Base-by-base conservation (phyloP, 2,888 invertebrate genomes). In the Caenorhabditis sp. region DNA sequence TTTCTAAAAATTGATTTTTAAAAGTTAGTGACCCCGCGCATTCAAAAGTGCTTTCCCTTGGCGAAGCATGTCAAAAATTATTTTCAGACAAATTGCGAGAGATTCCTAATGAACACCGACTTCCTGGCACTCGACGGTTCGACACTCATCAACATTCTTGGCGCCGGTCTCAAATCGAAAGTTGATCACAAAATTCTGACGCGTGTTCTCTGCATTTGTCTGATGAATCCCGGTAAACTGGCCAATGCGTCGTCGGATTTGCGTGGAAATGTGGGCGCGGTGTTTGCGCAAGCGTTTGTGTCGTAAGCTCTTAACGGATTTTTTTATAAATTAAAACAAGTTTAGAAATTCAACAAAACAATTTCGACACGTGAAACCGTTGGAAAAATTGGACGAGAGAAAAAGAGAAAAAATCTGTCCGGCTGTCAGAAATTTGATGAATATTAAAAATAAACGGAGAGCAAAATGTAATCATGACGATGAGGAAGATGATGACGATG, bases 241-340 rank as follows among this genome's bases (percentile, higher is more conserved):
- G 50, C 66, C 10, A 66, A 73, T 50, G 54, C 55, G 0, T 66
- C 73, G 17, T 62, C 62, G 10, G 73, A 73, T n/a, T 37, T 73
- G 10, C 37, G 10, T 17, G 73, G 73, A 31, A 37, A 43, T 0
- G 57, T 73, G 12, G 73, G 73, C 50, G 49, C 66, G 0, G 59
- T 73, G 17, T 69, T 69, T 23, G 68, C 73, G 6, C 73, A 73
- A 37, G 73, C 73, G 4, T 73, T 73, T 23, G 59, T 73, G 1
- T 68, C 73, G 65, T 72, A 43, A 58, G 72, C 10, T 31, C n/a
- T n/a, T 6, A 31, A 31, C 31, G 5, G 31, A 31, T 31, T 31
- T 31, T 31, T 31, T n/a, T 63, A 21, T 2, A 5, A 19, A 27
- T 27, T 1, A 54, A 24, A 19, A 23, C 24, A 23, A 23, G 24